Conservation (phyloP, 2,797 vertebrate species). For the Sebastes matsubarae region DNA sequence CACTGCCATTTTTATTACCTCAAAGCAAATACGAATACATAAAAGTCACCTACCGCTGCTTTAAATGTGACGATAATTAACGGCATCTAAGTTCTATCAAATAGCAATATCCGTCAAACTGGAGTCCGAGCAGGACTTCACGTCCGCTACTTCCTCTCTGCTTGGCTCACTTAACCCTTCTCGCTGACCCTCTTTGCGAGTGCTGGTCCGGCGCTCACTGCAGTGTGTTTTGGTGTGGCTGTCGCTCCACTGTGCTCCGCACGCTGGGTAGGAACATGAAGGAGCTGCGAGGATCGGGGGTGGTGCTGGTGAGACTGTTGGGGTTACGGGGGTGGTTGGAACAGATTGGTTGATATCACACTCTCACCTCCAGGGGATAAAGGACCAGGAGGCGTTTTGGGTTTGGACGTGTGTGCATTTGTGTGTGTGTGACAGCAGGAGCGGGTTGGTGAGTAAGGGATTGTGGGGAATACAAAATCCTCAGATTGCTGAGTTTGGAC, state of each 20-base stretch:
- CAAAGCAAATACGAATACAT: constrained; percentile 17
- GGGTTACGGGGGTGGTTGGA: constrained; percentile 56
- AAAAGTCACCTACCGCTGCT: neutral
- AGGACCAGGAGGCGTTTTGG: constrained; percentile 29
- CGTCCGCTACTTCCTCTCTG: constrained; percentile 8
- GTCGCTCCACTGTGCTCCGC: constrained; percentile 16
- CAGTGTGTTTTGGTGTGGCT: constrained; percentile 22
- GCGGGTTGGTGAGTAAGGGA: constrained; percentile 39
- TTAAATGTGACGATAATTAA: constrained; percentile 27
- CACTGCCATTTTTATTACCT: constrained; percentile 10
- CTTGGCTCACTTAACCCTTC: constrained; percentile 57
- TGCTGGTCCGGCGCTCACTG: constrained; percentile 20
- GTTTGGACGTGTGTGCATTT: neutral
- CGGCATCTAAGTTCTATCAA: neutral
- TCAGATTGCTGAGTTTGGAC: constrained; percentile 64
- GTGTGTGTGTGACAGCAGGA: constrained; percentile 35
- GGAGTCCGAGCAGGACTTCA: constrained; percentile 11
- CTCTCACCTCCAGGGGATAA: constrained; percentile 60
- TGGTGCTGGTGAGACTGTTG: constrained; percentile 35
- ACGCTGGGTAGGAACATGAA: constrained; percentile 6
- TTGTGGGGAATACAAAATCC: constrained; percentile 70
- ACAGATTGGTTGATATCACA: constrained; percentile 77
- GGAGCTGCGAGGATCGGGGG: constrained; percentile 33
- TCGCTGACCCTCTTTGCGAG: constrained; percentile 29
- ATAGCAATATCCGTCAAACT: neutral